phyloP scores from a whole-genome alignment of 2,113 vertebrate species.

The Myocastor coypus region DNA sequence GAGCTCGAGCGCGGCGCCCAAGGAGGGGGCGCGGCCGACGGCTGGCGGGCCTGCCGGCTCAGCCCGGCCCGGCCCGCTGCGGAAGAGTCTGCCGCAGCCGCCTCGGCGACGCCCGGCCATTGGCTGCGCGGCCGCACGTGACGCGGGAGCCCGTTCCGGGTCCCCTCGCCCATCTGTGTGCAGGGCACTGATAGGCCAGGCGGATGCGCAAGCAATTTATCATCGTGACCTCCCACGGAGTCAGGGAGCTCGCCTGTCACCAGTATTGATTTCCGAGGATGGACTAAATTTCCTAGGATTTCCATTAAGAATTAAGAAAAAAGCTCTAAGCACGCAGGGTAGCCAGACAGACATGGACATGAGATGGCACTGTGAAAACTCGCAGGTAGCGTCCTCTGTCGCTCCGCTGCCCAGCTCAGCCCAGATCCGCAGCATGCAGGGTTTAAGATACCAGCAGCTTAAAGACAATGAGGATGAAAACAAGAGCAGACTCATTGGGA shows the following conservation, averaged over 20 bases:
- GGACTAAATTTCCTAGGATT: slow-evolving; percentile 93
- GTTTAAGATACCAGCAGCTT: slow-evolving; percentile 87
- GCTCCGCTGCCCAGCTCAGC: slow-evolving; percentile 90
- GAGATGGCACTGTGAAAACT: slow-evolving; percentile 97
- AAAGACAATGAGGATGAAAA: slow-evolving; percentile 80
- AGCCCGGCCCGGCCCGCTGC: slow-evolving; percentile 5
- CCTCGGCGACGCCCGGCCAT: slow-evolving; percentile 82
- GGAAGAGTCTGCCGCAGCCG: slow-evolving; percentile 86
- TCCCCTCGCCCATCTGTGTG: slow-evolving; percentile 86
- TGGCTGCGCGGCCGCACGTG: slow-evolving; percentile 90
- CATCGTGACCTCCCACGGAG: slow-evolving; percentile 95
- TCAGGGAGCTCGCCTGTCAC: slow-evolving; percentile 93
- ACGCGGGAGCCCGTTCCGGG: slow-evolving; percentile 84
- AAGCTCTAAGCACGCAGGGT: slow-evolving; percentile 91
- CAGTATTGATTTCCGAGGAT: slow-evolving; percentile 94
- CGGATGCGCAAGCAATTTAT: slow-evolving; percentile 95
- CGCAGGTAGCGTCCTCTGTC: slow-evolving; percentile 96
- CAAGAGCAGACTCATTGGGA: slow-evolving; percentile 82
- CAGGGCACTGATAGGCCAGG: slow-evolving; percentile 95
- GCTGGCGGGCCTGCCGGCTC: too few relatives aligned
- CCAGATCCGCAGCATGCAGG: slow-evolving; percentile 91
- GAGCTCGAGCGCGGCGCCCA: too few relatives aligned
- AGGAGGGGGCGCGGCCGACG: too few relatives aligned
- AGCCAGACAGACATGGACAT: slow-evolving; percentile 98
- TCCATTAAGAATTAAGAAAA: slow-evolving; percentile 92